phyloP scores from a whole-genome alignment of 2,113 vertebrate species.

The Phainopepla nitens region DNA sequence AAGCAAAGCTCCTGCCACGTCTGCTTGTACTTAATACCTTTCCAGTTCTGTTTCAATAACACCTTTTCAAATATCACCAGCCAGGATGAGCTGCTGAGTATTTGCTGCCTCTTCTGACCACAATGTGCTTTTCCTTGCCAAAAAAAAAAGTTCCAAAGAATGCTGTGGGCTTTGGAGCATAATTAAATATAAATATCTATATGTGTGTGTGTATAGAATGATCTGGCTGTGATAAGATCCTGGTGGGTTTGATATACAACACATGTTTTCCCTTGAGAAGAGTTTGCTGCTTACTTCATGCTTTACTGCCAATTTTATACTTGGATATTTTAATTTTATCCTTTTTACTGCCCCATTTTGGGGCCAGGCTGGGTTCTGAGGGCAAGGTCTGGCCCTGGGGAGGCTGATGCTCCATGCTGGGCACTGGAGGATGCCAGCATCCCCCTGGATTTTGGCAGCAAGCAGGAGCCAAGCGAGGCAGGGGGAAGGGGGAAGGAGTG shows the following conservation, averaged over 20 bases:
- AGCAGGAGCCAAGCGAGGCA: not conserved
- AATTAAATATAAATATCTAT: not conserved
- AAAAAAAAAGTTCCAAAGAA: not conserved
- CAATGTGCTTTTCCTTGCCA: not conserved
- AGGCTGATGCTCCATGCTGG: fast-evolving
- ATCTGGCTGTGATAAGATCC: not conserved
- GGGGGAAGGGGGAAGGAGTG: not conserved
- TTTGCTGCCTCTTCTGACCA: not conserved
- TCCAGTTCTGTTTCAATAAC: not conserved
- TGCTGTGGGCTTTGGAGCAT: not conserved
- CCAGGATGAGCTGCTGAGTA: not conserved
- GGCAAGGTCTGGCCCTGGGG: not conserved
- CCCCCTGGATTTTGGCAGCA: not conserved
- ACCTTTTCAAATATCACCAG: not conserved
- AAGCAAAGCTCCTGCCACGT: not conserved
- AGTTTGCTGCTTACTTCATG: not conserved
- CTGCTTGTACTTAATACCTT: not conserved
- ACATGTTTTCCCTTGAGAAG: not conserved
- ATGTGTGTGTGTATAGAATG: not conserved
- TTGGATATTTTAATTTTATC: not conserved
- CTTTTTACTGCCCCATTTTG: not conserved
- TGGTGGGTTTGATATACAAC: not conserved
- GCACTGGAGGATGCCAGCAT: not conserved
- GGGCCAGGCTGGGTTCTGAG: not conserved
- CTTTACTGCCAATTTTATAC: not conserved